These are phyloP conservation scores for Heliconius hewitsoni DNA, from an alignment of 1,140 invertebrate species.

Conservation along the genomic window DNA sequence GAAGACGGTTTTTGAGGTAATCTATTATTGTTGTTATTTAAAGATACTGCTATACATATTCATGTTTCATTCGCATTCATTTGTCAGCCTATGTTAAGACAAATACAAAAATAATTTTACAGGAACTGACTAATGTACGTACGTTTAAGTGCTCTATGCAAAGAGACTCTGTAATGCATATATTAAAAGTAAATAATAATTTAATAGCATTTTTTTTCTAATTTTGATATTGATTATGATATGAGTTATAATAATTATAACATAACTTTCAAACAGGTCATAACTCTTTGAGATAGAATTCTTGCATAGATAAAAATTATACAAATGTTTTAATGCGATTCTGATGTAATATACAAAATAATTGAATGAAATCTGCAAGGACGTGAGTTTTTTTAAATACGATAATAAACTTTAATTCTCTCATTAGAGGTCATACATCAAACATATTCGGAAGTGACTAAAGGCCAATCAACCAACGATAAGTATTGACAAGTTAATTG, in stretches of 20 bases:
- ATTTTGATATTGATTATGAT: neutral
- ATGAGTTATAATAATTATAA: neutral
- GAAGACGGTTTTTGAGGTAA: too few relatives aligned
- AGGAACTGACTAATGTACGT: too few relatives aligned
- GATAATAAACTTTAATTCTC: too few relatives aligned
- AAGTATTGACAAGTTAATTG: constrained; percentile 60
- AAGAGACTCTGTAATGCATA: neutral
- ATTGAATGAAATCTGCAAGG: neutral
- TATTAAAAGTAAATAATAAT: neutral
- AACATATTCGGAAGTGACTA: constrained; percentile 70
- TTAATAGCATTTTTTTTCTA: neutral
- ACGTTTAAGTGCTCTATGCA: too few relatives aligned
- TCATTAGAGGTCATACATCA: constrained; percentile 51
- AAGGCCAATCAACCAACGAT: constrained; percentile 70
- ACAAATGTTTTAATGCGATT: neutral
- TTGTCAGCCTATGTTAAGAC: too few relatives aligned
- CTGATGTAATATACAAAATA: neutral
- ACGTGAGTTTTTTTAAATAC: neutral
- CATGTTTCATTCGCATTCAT: too few relatives aligned
- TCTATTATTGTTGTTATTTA: too few relatives aligned
- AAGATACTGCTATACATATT: too few relatives aligned
- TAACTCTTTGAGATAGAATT: neutral
- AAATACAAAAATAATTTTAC: too few relatives aligned
- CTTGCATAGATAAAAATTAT: neutral
- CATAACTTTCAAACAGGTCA: constrained; percentile 19